Evolutionary conservation across 2,888 invertebrate species (phyloP).

Genomic region (Limnephilus auricula): DNA sequence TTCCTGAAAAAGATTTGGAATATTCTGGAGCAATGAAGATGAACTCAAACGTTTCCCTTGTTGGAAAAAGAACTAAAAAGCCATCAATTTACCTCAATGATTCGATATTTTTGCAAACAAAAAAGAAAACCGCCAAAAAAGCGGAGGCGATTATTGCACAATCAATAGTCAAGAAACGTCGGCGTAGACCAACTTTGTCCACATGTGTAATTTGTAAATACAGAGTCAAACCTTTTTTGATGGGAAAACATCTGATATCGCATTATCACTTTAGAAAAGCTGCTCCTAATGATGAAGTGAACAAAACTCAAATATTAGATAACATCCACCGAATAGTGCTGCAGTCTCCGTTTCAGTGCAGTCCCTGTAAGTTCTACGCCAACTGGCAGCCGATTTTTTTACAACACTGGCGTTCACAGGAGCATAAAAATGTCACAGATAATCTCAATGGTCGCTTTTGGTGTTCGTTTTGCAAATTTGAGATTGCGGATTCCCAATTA

Average conservation of each 20-base stretch:
- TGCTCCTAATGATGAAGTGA: slow-evolving; percentile 77
- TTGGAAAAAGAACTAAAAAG: slow-evolving; percentile 71
- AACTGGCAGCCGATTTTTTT: slow-evolving; percentile 85
- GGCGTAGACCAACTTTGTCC: slow-evolving; percentile 79
- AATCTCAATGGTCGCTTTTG: slow-evolving; percentile 80
- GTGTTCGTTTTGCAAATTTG: slow-evolving; percentile 86
- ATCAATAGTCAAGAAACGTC: slow-evolving; percentile 73
- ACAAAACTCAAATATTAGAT: slow-evolving; percentile 82
- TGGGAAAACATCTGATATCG: slow-evolving; percentile 92
- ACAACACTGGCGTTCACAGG: slow-evolving; percentile 84
- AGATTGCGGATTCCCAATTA: slow-evolving; percentile 79
- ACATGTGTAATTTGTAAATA: slow-evolving; percentile 86
- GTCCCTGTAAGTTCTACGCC: slow-evolving; percentile 90
- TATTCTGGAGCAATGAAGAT: slow-evolving; percentile 75
- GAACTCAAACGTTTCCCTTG: slow-evolving; percentile 66
- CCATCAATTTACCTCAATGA: slow-evolving; percentile 73
- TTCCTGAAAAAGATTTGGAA: slow-evolving; percentile 84
- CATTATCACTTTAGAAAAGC: slow-evolving; percentile 90
- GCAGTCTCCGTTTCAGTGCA: slow-evolving; percentile 92
- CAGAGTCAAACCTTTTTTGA: slow-evolving; percentile 81
- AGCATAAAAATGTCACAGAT: slow-evolving; percentile 77
- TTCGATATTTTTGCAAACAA: slow-evolving; percentile 70
- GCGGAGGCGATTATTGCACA: slow-evolving; percentile 66
- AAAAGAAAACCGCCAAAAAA: slow-evolving; percentile 68
- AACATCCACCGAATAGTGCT: slow-evolving; percentile 88